Evolutionary conservation across 2,888 invertebrate genomes (phyloP).

Genomic region (Tuberolachnus salignus): DNA sequence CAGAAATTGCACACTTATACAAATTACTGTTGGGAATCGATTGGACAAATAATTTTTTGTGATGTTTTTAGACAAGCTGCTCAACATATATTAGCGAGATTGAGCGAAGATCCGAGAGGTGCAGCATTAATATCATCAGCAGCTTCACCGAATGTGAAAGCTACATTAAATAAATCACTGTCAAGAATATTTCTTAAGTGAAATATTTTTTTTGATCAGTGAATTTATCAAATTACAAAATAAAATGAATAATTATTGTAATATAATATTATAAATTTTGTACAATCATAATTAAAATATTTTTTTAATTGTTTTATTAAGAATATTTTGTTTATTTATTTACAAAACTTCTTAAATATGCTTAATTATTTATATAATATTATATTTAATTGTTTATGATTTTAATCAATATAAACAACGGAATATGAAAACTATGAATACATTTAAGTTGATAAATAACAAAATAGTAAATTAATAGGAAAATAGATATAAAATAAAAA

Average conservation of each 20-base stretch:
- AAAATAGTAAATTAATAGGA: conserved; percentile 25
- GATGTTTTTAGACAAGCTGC: conserved; percentile 41
- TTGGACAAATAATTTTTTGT: too few relatives aligned
- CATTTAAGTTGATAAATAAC: background rate
- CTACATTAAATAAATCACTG: conserved; percentile 54
- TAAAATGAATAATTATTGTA: conserved; percentile 1
- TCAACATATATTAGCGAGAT: conserved; percentile 49
- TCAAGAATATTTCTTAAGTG: conserved; percentile 54
- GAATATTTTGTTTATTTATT: conserved; percentile 30
- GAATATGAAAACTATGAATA: conserved; percentile 12
- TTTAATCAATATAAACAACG: background rate
- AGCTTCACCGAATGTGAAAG: conserved; percentile 53
- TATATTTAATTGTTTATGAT: background rate
- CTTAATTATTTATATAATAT: too few relatives aligned
- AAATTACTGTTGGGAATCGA: too few relatives aligned
- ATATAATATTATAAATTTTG: conserved; percentile 22
- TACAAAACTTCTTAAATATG: conserved; percentile 14
- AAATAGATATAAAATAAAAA: conserved; percentile 23
- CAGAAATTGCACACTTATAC: too few relatives aligned
- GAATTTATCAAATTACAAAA: conserved; percentile 20
- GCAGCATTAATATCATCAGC: conserved; percentile 43
- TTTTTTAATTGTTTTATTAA: conserved; percentile 34
- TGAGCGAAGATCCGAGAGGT: conserved; percentile 54
- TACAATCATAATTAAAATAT: conserved; percentile 41
- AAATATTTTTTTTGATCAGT: conserved; percentile 48